Evolutionary conservation across 53 echinoderm and acorn worm genomes (phyloP), one percentile per base, ranked within the genome.

Genomic region (Crossaster papposus): DNA sequence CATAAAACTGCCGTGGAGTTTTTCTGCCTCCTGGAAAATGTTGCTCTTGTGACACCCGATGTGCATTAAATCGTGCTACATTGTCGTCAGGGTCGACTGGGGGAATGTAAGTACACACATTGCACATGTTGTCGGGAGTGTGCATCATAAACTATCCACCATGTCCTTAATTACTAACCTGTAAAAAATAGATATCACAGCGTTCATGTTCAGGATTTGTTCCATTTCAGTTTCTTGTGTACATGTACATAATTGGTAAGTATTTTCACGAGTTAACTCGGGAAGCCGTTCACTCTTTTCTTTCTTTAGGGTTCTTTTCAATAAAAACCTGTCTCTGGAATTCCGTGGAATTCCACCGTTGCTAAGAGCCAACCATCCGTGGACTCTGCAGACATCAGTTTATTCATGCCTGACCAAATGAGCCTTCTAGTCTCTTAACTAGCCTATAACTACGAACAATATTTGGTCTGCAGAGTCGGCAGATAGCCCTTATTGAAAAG

Each of bases 1-100:
- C 96, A 68, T n/a, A n/a, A n/a, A 93, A 93, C 81, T 91, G 89
- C 30, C 93, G 92, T 22, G 96, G 93, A 35, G 93, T 95, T 74
- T n/a, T n/a, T 92, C 95, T 1, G 93, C 85, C 85, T 85, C 85
- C 85, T 73, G 85, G 85, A 85, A n/a, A 23, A 72, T 85, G 55
- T 85, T 85, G 85, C 85, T 85, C 85, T 85, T 85, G 85, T 85
- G 85, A 85, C 85, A 85, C 85, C 85, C 44, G 84, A 71, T 85
- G 74, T 85, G 85, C 74, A 85, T 71, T 85, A 72, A 74, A 54
- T 73, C 85, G 85, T 85, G 85, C 85, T 85, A 73, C 85, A 85
- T 58, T 85, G 85, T 80, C 80, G 31, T 14, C 85, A n/a, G n/a
- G 73, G 74, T 55, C 85, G 54, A 54, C 85, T 32, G 64, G 37